phyloP scores from a whole-genome alignment of 2,797 vertebrate species.

The Sebastes alutus region DNA sequence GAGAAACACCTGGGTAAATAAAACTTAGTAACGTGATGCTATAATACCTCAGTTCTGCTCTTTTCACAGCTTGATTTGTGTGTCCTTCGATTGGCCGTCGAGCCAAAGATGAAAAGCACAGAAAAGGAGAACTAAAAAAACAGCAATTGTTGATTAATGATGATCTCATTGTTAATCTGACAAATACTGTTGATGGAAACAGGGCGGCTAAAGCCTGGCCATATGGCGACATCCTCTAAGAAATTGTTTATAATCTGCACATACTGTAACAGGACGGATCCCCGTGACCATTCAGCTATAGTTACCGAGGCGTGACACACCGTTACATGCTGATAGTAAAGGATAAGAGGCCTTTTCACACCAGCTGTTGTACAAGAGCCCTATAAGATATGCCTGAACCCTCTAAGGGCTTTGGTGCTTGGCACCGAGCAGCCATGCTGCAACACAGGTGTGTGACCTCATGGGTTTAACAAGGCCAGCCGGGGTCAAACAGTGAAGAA shows the following conservation, averaged over 20 bases:
- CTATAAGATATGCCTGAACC: slow-evolving; percentile 10
- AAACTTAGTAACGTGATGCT: background rate
- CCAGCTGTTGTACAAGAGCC: slow-evolving; percentile 22
- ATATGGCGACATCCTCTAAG: background rate
- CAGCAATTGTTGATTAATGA: background rate
- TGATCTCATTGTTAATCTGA: background rate
- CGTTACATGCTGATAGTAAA: slow-evolving; percentile 48
- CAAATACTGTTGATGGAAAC: background rate
- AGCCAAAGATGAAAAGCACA: background rate
- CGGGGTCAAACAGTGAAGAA: slow-evolving; percentile 35
- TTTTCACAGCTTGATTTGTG: background rate
- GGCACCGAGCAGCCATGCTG: slow-evolving; percentile 15
- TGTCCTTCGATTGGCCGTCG: background rate
- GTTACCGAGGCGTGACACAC: slow-evolving; percentile 9
- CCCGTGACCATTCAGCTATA: slow-evolving; percentile 6
- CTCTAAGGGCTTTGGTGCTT: background rate
- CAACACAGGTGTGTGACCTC: slow-evolving; percentile 60
- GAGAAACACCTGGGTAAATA: background rate
- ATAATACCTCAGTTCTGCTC: background rate
- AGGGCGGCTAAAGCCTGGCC: background rate
- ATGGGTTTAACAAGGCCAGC: slow-evolving; percentile 52
- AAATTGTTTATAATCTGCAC: slow-evolving; percentile 32
- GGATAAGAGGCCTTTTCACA: slow-evolving; percentile 44
- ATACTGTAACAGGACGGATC: slow-evolving; percentile 24
- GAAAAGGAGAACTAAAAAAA: background rate